These are phyloP conservation scores for Pimpla rufipes DNA, from an alignment of 2,888 invertebrate species.

Conservation along the genomic window DNA sequence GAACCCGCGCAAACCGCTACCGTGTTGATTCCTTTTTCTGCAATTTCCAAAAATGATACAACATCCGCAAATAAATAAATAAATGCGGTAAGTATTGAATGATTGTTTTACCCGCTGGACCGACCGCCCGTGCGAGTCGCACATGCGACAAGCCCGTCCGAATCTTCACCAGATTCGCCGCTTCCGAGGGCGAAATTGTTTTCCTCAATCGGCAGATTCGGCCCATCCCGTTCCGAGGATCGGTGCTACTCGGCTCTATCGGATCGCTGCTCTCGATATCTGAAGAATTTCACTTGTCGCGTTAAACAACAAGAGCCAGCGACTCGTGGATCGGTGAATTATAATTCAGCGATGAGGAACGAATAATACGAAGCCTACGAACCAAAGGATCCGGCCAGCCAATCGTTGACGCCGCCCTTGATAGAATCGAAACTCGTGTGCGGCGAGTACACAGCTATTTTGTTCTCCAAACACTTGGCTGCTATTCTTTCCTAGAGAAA, in stretches of 20 bases:
- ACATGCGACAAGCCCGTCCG: constrained; percentile 90
- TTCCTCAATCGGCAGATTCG: constrained; percentile 86
- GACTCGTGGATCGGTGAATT: neutral
- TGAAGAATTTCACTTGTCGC: constrained; percentile 44
- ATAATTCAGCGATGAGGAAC: neutral
- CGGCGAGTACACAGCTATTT: constrained; percentile 96
- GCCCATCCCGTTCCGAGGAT: constrained; percentile 86
- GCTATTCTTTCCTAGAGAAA: constrained; percentile 91
- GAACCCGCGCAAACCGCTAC: constrained; percentile 97
- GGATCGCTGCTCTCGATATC: constrained; percentile 77
- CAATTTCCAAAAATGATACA: constrained; percentile 72
- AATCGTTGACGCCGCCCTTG: constrained; percentile 95
- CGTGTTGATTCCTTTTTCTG: constrained; percentile 86
- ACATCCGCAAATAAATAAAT: neutral
- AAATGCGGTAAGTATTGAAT: neutral
- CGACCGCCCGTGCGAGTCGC: constrained; percentile 89
- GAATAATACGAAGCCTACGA: constrained; percentile 34
- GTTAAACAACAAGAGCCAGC: neutral
- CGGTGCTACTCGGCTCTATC: constrained; percentile 77
- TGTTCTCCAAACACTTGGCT: constrained; percentile 92
- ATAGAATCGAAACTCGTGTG: constrained; percentile 96
- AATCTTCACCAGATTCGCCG: constrained; percentile 89
- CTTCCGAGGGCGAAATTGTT: constrained; percentile 87
- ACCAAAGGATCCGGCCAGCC: constrained; percentile 92
- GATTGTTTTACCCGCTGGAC: constrained; percentile 81